phyloP scores from a whole-genome alignment of 2,888 invertebrate species.

The Heliconius sara region DNA sequence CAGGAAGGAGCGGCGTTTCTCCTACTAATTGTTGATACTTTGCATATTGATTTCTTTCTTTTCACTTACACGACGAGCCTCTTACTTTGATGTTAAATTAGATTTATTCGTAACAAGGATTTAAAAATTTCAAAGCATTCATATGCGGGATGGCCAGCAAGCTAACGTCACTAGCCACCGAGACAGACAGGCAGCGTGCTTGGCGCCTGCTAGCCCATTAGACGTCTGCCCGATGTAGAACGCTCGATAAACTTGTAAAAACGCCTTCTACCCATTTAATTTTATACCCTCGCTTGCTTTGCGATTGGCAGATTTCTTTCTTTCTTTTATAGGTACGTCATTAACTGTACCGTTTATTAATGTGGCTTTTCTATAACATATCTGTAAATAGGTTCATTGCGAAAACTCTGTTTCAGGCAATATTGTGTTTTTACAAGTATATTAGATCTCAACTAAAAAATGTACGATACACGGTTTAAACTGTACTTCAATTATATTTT shows the following conservation, averaged over 20 bases:
- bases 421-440: constrained; percentile 30
- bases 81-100: not conserved
- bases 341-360: constrained; percentile 77
- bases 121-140: constrained; percentile 64
- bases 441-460: no score
- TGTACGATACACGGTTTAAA: not conserved
- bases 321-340: constrained; percentile 72
- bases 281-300: constrained; percentile 80
- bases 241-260: constrained; percentile 84
- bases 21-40: not conserved
- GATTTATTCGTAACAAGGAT: constrained; percentile 49
- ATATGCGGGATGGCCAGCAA: constrained; percentile 54
- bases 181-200: constrained; percentile 79
- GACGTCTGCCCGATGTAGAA: constrained; percentile 80
- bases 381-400: constrained; percentile 53
- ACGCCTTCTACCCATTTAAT: constrained; percentile 83
- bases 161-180: constrained; percentile 65
- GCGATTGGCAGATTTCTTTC: constrained; percentile 81
- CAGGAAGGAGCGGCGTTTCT: not conserved
- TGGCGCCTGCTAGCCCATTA: constrained; percentile 81
- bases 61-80: not conserved
- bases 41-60: constrained; percentile 42
- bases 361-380: constrained; percentile 65
- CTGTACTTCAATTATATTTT: not conserved
- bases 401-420: not conserved